Conservation (phyloP, 2,888 invertebrate species). For the Monoplex corrugatus region DNA sequence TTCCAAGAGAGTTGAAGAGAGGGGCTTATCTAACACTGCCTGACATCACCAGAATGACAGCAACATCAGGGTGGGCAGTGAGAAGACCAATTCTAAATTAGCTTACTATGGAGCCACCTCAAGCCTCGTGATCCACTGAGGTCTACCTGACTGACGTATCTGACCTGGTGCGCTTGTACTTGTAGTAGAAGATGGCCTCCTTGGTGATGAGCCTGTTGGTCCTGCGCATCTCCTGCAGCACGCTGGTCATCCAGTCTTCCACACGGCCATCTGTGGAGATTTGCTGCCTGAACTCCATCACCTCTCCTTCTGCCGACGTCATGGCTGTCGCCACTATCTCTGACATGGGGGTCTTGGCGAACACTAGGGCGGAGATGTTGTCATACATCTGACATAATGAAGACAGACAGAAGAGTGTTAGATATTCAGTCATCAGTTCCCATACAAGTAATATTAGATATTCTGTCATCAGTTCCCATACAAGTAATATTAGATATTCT, state of each 20-base stretch:
- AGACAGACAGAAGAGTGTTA: not conserved
- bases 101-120: too few relatives aligned
- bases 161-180: constrained; percentile 54
- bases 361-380: constrained; percentile 89
- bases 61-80: not conserved
- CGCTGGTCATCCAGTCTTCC: constrained; percentile 94
- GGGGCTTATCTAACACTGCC: too few relatives aligned
- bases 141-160: too few relatives aligned
- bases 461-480: too few relatives aligned
- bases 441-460: too few relatives aligned
- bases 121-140: not conserved
- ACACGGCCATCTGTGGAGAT: constrained; percentile 90
- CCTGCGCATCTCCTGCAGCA: constrained; percentile 90
- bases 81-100: not conserved
- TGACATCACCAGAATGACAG: not conserved
- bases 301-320: constrained; percentile 92
- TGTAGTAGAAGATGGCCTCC: constrained; percentile 86
- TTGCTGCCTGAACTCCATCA: constrained; percentile 88
- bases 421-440: too few relatives aligned
- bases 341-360: constrained; percentile 86
- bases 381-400: constrained; percentile 89
- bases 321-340: constrained; percentile 89
- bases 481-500: too few relatives aligned
- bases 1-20: too few relatives aligned
- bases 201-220: constrained; percentile 92